phyloP scores from a whole-genome alignment of 2,113 vertebrate genomes.

The Antechinus flavipes region DNA sequence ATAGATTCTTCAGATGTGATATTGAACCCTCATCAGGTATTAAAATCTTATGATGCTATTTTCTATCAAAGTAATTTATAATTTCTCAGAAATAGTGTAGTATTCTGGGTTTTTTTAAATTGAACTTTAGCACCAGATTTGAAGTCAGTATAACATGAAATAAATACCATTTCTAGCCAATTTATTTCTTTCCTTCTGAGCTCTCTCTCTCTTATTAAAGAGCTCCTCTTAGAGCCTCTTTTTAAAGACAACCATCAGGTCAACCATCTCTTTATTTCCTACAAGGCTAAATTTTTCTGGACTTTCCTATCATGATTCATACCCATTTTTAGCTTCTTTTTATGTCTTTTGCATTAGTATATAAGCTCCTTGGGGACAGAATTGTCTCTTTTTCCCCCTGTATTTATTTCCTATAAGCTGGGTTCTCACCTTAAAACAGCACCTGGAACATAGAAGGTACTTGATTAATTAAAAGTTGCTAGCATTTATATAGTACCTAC shows the following conservation, averaged over 20 bases:
- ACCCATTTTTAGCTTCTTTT: not conserved
- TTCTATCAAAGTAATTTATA: slow-evolving; percentile 78
- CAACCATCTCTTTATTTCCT: not conserved
- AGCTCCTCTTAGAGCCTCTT: not conserved
- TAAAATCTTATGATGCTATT: slow-evolving; percentile 82
- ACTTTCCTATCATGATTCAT: not conserved
- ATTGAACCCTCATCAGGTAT: slow-evolving; percentile 75
- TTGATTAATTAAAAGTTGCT: not conserved
- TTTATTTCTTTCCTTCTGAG: not conserved
- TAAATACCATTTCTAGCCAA: slow-evolving; percentile 67
- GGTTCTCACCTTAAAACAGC: not conserved
- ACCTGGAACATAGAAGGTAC: not conserved
- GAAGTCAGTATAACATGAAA: slow-evolving; percentile 71
- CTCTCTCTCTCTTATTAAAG: not conserved
- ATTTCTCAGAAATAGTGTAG: slow-evolving; percentile 73
- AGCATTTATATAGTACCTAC: not conserved
- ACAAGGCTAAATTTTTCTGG: not conserved
- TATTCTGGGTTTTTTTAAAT: slow-evolving; percentile 69
- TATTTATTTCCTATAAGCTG: not conserved
- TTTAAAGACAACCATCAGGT: not conserved
- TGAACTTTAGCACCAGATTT: slow-evolving; percentile 61
- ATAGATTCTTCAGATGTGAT: slow-evolving; percentile 74
- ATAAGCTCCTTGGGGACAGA: not conserved
- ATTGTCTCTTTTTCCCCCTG: not conserved
- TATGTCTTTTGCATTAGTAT: not conserved